Conservation (phyloP, 2,888 invertebrate species). For the Argyra leucocephala region DNA sequence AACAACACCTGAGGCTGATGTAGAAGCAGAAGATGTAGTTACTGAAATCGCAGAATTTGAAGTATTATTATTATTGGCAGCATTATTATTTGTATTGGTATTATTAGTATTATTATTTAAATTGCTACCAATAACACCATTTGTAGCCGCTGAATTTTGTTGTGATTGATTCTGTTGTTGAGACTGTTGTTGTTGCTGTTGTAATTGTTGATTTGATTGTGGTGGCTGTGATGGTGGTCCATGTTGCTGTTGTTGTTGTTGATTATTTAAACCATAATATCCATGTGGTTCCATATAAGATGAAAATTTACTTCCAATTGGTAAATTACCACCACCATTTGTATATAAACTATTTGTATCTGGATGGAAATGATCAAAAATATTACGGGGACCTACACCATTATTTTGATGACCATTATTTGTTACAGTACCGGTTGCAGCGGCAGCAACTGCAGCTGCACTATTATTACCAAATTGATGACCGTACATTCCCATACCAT, state of each 20-base stretch:
- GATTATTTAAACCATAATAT: conserved; percentile 33
- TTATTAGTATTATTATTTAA: conserved; percentile 24
- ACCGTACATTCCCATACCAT: conserved; percentile 38
- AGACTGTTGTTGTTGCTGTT: conserved; percentile 21
- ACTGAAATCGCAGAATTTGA: conserved; percentile 26
- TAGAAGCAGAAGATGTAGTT: conserved; percentile 9
- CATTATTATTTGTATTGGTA: conserved; percentile 24
- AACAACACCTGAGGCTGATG: conserved; percentile 16
- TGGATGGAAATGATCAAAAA: conserved; percentile 37
- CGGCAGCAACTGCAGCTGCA: conserved; percentile 19
- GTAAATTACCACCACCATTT: conserved; percentile 21
- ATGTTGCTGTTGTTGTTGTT: conserved; percentile 17
- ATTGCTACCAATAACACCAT: conserved; percentile 18
- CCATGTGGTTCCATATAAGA: conserved; percentile 39
- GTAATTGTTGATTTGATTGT: conserved; percentile 20
- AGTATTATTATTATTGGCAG: conserved; percentile 21
- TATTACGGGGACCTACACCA: conserved; percentile 31
- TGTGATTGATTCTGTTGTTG: background rate
- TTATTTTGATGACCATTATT: conserved; percentile 17
- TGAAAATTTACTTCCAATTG: conserved; percentile 31
- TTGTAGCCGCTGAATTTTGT: conserved; percentile 1
- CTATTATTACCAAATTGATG: conserved; percentile 33
- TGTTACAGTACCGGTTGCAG: conserved; percentile 18
- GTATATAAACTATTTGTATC: conserved; percentile 24
- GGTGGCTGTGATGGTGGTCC: conserved; percentile 7